Evolutionary conservation across 1,140 invertebrate species (phyloP).

Genomic region (Drosophila pallidifrons): DNA sequence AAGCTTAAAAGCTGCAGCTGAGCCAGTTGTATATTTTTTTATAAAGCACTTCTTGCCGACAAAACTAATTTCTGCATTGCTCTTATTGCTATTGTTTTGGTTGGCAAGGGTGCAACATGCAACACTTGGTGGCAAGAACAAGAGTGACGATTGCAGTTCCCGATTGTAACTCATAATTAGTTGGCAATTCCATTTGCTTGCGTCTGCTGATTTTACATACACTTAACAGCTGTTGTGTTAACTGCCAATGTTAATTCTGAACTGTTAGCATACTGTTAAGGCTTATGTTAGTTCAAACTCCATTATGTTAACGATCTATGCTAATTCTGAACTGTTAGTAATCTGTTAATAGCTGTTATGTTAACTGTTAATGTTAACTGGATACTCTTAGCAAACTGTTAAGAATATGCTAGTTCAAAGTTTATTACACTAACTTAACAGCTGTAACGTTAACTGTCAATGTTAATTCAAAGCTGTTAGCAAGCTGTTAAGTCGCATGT

Average conservation of each 20-base stretch:
- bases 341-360: too few species aligned
- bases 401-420: too few species aligned
- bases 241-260: background rate
- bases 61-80: slow-evolving; percentile 40
- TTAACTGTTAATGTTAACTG: too few species aligned
- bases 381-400: too few species aligned
- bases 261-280: too few species aligned
- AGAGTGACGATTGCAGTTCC: background rate
- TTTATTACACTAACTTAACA: too few species aligned
- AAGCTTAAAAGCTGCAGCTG: slow-evolving; percentile 19
- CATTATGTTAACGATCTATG: background rate
- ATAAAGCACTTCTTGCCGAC: slow-evolving; percentile 25
- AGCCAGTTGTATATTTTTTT: slow-evolving; percentile 21
- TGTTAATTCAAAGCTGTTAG: too few species aligned
- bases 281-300: background rate
- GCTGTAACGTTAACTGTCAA: too few species aligned
- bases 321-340: background rate
- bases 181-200: background rate
- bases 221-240: background rate
- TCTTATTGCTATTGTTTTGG: background rate
- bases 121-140: background rate
- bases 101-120: slow-evolving; percentile 1
- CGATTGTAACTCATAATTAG: background rate
- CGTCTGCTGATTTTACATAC: background rate
- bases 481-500: too few species aligned